Evolutionary conservation across 2,113 vertebrate genomes (phyloP).

Genomic region (Paramisgurnus dabryanus): DNA sequence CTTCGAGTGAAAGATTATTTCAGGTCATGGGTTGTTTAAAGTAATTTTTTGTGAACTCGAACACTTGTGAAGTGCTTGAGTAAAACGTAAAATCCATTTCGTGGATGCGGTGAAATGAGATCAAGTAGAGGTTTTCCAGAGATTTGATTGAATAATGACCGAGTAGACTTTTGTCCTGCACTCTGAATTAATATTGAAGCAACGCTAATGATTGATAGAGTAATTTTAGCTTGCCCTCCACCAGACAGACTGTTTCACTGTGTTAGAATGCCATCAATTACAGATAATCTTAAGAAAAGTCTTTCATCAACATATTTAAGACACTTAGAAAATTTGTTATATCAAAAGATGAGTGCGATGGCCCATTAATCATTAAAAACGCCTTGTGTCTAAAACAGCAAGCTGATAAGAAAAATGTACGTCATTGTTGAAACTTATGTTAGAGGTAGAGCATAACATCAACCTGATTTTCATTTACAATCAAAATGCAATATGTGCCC

Average conservation of each 20-base stretch:
- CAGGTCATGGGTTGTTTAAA: conserved; percentile 22
- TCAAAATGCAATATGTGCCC: too few species aligned
- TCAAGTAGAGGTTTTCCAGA: not conserved
- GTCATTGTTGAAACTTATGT: too few species aligned
- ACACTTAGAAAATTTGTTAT: not conserved
- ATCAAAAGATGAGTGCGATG: not conserved
- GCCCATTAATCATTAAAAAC: too few species aligned
- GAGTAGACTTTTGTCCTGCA: not conserved
- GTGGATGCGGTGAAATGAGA: not conserved
- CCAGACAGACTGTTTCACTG: not conserved
- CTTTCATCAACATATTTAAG: not conserved
- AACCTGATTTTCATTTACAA: too few species aligned
- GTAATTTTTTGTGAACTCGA: not conserved
- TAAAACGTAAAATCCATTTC: not conserved
- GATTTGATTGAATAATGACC: not conserved
- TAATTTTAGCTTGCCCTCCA: not conserved
- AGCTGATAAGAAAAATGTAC: too few species aligned
- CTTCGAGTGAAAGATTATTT: conserved; percentile 23
- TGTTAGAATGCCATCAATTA: not conserved
- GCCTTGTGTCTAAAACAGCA: too few species aligned
- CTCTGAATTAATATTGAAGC: not conserved
- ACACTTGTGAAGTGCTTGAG: not conserved
- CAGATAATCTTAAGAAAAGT: not conserved
- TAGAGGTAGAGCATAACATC: too few species aligned
- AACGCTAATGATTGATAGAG: not conserved